These are phyloP conservation scores for Dufourea novaeangliae DNA, from an alignment of 1,140 invertebrate genomes.

Conservation along the genomic window DNA sequence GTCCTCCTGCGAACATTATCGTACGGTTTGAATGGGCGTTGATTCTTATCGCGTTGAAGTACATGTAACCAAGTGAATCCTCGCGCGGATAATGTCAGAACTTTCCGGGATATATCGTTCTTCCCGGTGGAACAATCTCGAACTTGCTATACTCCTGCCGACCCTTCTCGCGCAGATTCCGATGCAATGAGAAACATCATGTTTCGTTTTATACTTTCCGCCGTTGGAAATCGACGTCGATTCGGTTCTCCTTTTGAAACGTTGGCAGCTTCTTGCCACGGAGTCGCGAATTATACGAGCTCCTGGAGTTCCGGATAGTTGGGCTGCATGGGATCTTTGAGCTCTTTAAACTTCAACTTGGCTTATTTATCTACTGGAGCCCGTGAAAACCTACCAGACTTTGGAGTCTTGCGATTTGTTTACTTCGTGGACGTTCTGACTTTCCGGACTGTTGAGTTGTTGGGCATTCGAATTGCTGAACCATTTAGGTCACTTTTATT, in stretches of 20 bases:
- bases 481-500: no score
- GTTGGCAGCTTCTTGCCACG: background rate
- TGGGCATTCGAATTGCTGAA: no score
- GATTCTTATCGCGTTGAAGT: conserved; percentile 63
- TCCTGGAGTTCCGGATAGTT: background rate
- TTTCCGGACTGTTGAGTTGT: background rate
- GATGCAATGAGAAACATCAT: background rate
- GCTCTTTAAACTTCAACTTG: background rate
- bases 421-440: background rate
- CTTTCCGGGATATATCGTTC: conserved; percentile 59
- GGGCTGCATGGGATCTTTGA: background rate
- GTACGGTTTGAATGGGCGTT: conserved; percentile 59
- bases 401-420: background rate
- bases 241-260: background rate
- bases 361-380: no score
- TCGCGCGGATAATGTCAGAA: conserved; percentile 63
- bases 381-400: no score
- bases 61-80: conserved; percentile 64
- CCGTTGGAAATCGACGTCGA: background rate
- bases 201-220: background rate
- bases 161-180: conserved; percentile 3
- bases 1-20: conserved; percentile 58
- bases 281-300: background rate
- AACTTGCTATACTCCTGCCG: background rate
- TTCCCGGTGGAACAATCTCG: conserved; percentile 30